A percentile compares a stretch with the other conserved stretches of the same genome.
phyloP scores from a whole-genome alignment of 2,113 vertebrate species.

The Hemiscyllium ocellatum region DNA sequence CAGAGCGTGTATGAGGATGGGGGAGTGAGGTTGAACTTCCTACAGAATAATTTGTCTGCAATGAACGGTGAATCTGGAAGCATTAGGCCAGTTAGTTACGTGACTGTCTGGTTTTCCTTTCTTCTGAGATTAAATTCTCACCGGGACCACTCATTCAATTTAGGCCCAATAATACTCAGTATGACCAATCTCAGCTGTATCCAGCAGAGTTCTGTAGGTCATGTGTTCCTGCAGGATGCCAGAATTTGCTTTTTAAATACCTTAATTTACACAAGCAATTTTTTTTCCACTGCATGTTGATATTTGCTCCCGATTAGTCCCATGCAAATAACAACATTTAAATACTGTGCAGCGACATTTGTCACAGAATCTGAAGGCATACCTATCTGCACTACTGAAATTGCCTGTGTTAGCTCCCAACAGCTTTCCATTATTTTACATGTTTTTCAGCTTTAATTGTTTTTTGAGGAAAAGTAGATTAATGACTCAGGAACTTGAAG shows the following conservation, averaged over 20 bases:
- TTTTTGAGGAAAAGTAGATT: no score
- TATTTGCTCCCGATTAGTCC: background rate
- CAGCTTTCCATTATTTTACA: background rate
- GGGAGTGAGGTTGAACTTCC: background rate
- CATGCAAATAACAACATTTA: background rate
- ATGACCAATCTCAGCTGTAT: background rate
- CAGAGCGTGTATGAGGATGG: background rate
- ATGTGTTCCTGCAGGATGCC: background rate
- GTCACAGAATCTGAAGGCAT: background rate
- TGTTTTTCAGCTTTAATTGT: background rate
- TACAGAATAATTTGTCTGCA: background rate
- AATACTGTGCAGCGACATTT: background rate
- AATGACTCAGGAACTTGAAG: background rate
- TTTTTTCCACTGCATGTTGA: background rate
- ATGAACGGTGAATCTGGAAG: background rate
- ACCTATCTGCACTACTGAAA: background rate
- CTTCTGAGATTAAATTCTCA: background rate
- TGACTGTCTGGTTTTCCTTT: background rate
- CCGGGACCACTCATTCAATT: background rate
- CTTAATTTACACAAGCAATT: no score
- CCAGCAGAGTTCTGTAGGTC: background rate
- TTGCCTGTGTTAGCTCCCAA: background rate
- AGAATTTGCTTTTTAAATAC: background rate
- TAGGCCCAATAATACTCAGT: background rate
- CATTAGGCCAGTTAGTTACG: background rate